Evolutionary conservation across 2,888 invertebrate species (phyloP).

Genomic region (Drosophila setosimentum): DNA sequence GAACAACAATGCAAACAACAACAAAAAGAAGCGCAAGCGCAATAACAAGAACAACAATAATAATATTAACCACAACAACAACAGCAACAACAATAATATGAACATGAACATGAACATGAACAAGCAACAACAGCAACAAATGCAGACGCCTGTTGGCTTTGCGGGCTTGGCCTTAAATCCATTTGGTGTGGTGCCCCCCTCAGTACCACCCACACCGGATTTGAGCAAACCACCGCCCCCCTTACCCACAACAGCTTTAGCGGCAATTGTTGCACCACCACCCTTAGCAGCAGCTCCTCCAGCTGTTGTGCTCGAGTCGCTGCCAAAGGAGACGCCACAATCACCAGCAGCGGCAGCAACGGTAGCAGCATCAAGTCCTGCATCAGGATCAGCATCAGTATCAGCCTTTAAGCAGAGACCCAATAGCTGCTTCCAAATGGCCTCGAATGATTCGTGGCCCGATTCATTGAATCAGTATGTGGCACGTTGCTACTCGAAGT

Average conservation of each 20-base stretch:
- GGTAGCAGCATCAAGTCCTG: constrained; percentile 13
- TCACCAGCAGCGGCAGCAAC: constrained; percentile 9
- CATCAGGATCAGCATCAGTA: constrained; percentile 15
- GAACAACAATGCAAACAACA: constrained; percentile 75
- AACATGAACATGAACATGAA: constrained; percentile 31
- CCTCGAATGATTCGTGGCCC: constrained; percentile 91
- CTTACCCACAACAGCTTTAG: constrained; percentile 39
- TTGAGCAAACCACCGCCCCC: constrained; percentile 84
- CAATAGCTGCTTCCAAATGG: constrained; percentile 85
- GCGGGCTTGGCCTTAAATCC: constrained; percentile 53
- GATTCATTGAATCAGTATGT: constrained; percentile 94
- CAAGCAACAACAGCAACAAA: constrained; percentile 39
- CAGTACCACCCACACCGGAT: constrained; percentile 69
- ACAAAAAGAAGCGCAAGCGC: constrained; percentile 91
- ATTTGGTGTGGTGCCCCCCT: constrained; percentile 31
- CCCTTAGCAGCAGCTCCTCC: not conserved
- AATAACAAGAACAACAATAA: constrained; percentile 85
- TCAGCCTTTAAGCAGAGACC: constrained; percentile 81
- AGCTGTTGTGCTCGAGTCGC: constrained; percentile 16
- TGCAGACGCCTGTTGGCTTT: constrained; percentile 19
- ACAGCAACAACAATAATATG: constrained; percentile 27
- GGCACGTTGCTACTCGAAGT: constrained; percentile 95
- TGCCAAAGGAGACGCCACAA: constrained; percentile 6
- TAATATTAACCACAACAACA: constrained; percentile 35
- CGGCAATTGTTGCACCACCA: constrained; percentile 24